A percentile compares a stretch with the other conserved stretches of the same genome.
phyloP scores from a whole-genome alignment of 2,797 vertebrate species.

The Urophycis tenuis region DNA sequence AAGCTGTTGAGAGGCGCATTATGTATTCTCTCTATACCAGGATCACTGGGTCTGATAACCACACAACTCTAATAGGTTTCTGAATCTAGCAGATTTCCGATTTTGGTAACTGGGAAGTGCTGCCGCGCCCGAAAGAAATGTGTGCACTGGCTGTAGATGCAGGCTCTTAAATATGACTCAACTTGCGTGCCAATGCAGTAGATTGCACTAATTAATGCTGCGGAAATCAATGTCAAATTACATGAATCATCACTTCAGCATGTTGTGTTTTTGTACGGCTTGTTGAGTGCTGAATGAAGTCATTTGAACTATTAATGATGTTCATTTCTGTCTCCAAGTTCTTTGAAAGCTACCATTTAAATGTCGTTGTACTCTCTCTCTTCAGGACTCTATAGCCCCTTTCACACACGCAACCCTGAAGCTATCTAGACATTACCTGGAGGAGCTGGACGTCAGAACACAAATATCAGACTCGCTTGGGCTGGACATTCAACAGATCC shows the following conservation, averaged over 20 bases:
- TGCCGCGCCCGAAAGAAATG: neutral
- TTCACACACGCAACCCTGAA: too few relatives aligned
- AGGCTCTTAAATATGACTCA: neutral
- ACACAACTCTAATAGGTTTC: neutral
- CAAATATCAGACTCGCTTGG: too few relatives aligned
- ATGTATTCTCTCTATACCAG: slow-evolving; percentile 10
- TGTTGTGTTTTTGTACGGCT: neutral
- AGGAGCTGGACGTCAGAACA: too few relatives aligned
- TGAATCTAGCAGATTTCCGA: neutral
- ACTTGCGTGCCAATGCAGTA: neutral
- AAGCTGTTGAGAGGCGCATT: neutral
- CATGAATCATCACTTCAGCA: neutral
- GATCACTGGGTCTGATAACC: slow-evolving; percentile 18
- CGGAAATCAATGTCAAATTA: neutral
- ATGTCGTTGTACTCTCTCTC: neutral
- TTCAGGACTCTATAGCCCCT: neutral
- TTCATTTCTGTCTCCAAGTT: neutral
- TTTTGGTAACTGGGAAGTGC: neutral
- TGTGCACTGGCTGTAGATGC: neutral
- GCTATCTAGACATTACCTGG: too few relatives aligned
- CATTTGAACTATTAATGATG: neutral
- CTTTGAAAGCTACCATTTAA: neutral
- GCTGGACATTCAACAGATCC: too few relatives aligned
- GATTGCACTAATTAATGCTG: neutral
- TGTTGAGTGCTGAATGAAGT: neutral